Conservation (phyloP, 2,888 invertebrate species). For the Melinaea menophilus region DNA sequence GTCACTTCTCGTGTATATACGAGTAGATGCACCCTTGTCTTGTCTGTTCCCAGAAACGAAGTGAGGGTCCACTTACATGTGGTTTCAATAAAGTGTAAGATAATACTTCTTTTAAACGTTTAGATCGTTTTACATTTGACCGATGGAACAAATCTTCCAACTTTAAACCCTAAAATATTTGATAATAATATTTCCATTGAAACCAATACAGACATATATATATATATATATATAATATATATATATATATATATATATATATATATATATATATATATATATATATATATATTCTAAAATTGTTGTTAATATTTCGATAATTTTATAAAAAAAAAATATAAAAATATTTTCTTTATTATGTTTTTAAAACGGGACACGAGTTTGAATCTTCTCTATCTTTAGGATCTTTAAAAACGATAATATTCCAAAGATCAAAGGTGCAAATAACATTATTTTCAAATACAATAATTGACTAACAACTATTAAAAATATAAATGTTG, state of each 20-base stretch:
- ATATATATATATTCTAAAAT: too few species aligned
- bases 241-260: not conserved
- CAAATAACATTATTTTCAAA: too few species aligned
- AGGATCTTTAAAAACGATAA: too few species aligned
- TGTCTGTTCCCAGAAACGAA: not conserved
- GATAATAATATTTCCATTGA: not conserved
- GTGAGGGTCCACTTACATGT: slow-evolving; percentile 10
- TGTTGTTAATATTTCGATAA: too few species aligned
- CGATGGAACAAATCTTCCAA: not conserved
- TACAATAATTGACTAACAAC: too few species aligned
- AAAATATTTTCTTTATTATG: too few species aligned
- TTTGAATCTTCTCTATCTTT: too few species aligned
- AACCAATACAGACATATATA: not conserved
- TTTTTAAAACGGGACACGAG: too few species aligned
- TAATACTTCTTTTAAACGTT: slow-evolving; percentile 2
- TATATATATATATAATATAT: not conserved
- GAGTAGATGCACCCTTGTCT: not conserved
- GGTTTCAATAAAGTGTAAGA: not conserved
- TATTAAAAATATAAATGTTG: not conserved
- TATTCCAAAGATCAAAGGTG: too few species aligned
- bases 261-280: too few species aligned
- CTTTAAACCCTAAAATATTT: not conserved
- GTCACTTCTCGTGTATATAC: not conserved
- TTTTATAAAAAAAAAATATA: too few species aligned
- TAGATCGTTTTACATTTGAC: not conserved